Base-by-base conservation (phyloP, 2,888 invertebrate genomes). In the Microctonus hyperodae region DNA sequence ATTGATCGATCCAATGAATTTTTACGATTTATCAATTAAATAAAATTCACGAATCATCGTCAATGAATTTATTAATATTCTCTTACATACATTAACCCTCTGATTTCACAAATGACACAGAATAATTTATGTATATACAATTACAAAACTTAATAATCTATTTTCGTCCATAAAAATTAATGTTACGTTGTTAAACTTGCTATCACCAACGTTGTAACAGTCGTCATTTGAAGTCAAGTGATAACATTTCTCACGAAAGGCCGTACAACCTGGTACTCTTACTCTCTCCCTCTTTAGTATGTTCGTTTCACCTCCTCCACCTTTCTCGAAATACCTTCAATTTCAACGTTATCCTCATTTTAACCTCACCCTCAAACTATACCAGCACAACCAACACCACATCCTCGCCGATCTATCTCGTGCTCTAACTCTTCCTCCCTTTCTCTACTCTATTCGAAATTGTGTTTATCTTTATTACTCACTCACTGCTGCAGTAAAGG, bases 381-480 rank as follows among this genome's bases (percentile, higher is more conserved):
- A n/a, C 16, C n/a, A 7, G 6, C n/a, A 16, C n/a, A 44, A 7
- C 40, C 20, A 16, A 1, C 16, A 16, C 16, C 40, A 44, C 16
- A 44, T 44, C n/a, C n/a, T 4, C 3, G 40, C 7, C 44, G 16
- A 44, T 20, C 16, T 44, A 44, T 44, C 7, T 16, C 16, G 40
- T 3, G 3, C 16, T 44, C 6, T 4, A 37, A 55, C 64, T 50
- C 67, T 35, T 48, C 58, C 58, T 51, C 62, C 40, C 44, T 55
- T 64, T 35, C 28, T 44, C 57, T 58, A 48, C 62, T 65, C 58
- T 67, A 60, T 71, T 56, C 65, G 40, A 70, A 70, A 74, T 73
- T 64, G 70, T 73, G 74, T 75, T 78, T 78, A 77, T 76, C 76
- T 76, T 78, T 77, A 77, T 78, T 76, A 75, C 74, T 73, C 67